Evolutionary conservation across 2,113 vertebrate species (phyloP), one percentile per base, ranked within the genome.

Genomic region (Hiodon alosoides): DNA sequence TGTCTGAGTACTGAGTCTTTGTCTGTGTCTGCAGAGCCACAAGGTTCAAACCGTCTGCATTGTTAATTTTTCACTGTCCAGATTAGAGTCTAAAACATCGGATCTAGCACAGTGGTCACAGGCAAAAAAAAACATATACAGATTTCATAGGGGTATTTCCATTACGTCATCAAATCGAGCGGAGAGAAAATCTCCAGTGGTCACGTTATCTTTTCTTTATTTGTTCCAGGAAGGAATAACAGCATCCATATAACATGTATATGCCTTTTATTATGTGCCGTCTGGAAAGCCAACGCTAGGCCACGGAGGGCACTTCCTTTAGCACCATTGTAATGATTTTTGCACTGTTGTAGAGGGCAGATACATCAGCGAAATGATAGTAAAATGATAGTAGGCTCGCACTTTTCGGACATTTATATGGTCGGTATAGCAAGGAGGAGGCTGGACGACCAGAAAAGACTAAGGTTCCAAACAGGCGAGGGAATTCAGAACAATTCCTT

Each of bases 401-500:
- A 62, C 11, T 51, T 72, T 51, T 62, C n/a, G 8, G 3, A 61
- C 31, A 67, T 73, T 73, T 16, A 48, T 14, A 7, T 47, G 59
- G 55, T 67, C 70, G 55, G 67, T 58, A 74, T 17, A 54, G 70
- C 68, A 67, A 5, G 55, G 5, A 10, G n/a, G 73, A 4, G 47
- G 14, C 74, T 54, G 59, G 31, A 47, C 50, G 48, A 65, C 61
- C 69, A 72, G 47, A 71, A 52, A 54, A 31, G 67, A 60, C 54
- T 48, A 13, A 55, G n/a, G 58, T 3, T 50, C 7, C 64, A 73
- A 55, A 69, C 10, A 51, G 7, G 8, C 7, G 9, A n/a, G 10
- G 51, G 17, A 51, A 47, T 47, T 47, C 11, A 66, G 72, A 16
- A 46, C 17, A 14, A 55, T 10, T 51, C n/a, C 6, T 66, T 47